Conservation (phyloP, 2,113 vertebrate species). For the Rhinogobius similis region DNA sequence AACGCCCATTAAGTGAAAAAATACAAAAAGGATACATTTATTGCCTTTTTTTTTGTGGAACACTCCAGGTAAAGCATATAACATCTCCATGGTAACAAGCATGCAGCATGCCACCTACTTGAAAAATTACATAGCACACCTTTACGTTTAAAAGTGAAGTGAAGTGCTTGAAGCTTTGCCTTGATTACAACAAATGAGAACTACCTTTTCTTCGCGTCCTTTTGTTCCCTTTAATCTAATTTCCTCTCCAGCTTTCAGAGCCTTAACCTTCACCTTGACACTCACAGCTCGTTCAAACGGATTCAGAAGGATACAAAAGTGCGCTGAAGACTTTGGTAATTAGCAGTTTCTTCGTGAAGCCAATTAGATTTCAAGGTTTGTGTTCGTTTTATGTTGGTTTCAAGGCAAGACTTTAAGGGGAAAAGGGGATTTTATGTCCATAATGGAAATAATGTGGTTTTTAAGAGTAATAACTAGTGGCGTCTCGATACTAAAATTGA, state of each 20-base stretch:
- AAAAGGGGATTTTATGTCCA: background rate
- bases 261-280: background rate
- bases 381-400: background rate
- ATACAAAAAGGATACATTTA: no score
- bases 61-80: no score
- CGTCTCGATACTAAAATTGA: no score
- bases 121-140: no score
- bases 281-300: background rate
- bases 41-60: no score
- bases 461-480: no score
- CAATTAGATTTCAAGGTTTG: background rate
- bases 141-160: no score
- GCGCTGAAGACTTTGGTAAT: conserved; percentile 1
- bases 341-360: background rate
- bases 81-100: no score
- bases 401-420: background rate
- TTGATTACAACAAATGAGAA: background rate
- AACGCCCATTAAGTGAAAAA: no score
- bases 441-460: no score
- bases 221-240: background rate
- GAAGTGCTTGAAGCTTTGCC: background rate
- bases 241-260: background rate
- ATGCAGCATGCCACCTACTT: no score
- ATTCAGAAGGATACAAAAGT: background rate
- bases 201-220: background rate